A percentile compares a stretch with the other conserved stretches of the same genome.
phyloP scores from a whole-genome alignment of 2,797 vertebrate species.

The Gallinago solitaria region DNA sequence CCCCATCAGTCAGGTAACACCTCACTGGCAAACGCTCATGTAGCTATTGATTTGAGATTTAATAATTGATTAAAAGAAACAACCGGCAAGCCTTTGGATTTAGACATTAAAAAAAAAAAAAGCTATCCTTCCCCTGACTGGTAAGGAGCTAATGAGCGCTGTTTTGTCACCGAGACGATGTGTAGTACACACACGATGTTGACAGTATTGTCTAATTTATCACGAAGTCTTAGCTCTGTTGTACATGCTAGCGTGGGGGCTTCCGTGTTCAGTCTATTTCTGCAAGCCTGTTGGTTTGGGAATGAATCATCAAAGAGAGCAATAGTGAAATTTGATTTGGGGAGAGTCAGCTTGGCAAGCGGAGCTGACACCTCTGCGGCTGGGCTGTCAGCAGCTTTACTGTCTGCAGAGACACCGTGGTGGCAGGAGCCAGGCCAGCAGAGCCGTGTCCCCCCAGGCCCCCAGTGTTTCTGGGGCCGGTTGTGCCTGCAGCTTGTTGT shows the following conservation, averaged over 20 bases:
- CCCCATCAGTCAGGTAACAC: slow-evolving; percentile 38
- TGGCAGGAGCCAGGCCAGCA: background rate
- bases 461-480: accelerated
- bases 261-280: slow-evolving; percentile 55
- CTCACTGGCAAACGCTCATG: slow-evolving; percentile 14
- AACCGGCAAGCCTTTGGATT: slow-evolving; percentile 36
- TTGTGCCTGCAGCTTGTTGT: accelerated
- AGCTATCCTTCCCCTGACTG: background rate
- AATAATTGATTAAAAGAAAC: slow-evolving; percentile 69
- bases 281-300: slow-evolving; percentile 32
- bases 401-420: accelerated
- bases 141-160: slow-evolving; percentile 62
- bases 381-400: background rate
- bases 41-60: slow-evolving; percentile 52
- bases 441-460: background rate
- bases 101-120: background rate
- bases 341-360: slow-evolving; percentile 32
- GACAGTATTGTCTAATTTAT: slow-evolving; percentile 67
- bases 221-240: slow-evolving; percentile 50
- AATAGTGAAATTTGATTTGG: slow-evolving; percentile 41
- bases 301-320: slow-evolving; percentile 61
- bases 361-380: background rate
- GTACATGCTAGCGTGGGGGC: slow-evolving; percentile 39
- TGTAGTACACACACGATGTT: slow-evolving; percentile 45
- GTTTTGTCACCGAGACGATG: slow-evolving; percentile 46